Percentiles rank a stretch among this genome's conserved stretches.
phyloP scores from a whole-genome alignment of 2,113 vertebrate genomes.

The Solea solea region DNA sequence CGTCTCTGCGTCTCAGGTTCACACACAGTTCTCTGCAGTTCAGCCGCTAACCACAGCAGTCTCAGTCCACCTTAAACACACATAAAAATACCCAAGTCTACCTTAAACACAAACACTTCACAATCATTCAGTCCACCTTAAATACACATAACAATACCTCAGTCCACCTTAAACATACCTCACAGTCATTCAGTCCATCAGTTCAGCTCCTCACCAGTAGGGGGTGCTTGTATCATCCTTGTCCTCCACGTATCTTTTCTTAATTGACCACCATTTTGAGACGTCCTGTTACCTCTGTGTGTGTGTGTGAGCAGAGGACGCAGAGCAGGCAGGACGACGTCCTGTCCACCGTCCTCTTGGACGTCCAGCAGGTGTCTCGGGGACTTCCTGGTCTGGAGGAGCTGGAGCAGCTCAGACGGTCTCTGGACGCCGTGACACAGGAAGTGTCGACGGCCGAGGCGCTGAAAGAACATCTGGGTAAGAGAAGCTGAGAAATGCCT shows the following conservation, averaged over 20 bases:
- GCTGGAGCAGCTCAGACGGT: slow-evolving; percentile 43
- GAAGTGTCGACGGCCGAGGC: slow-evolving; percentile 41
- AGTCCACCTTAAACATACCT: too few species aligned
- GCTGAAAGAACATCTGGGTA: slow-evolving; percentile 56
- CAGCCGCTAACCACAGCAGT: too few species aligned
- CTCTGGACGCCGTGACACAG: slow-evolving; percentile 42
- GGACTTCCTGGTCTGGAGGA: slow-evolving; percentile 33
- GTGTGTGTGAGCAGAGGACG: slow-evolving; percentile 35
- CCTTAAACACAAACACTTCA: not conserved
- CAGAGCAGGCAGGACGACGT: slow-evolving; percentile 39
- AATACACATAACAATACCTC: too few species aligned
- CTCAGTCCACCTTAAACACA: too few species aligned
- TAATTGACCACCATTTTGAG: not conserved
- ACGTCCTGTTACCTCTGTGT: not conserved
- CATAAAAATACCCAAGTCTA: not conserved
- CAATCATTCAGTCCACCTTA: too few species aligned
- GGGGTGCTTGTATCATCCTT: too few species aligned
- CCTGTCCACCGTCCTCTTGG: slow-evolving; percentile 45
- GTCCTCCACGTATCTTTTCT: too few species aligned
- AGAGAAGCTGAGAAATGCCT: not conserved
- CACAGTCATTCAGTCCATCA: not conserved
- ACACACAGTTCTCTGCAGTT: not conserved
- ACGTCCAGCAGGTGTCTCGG: slow-evolving; percentile 37
- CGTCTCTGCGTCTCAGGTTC: slow-evolving; percentile 42
- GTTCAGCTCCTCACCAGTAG: too few species aligned